phyloP scores from a whole-genome alignment of 2,888 invertebrate species.

The Chironomus riparius region DNA sequence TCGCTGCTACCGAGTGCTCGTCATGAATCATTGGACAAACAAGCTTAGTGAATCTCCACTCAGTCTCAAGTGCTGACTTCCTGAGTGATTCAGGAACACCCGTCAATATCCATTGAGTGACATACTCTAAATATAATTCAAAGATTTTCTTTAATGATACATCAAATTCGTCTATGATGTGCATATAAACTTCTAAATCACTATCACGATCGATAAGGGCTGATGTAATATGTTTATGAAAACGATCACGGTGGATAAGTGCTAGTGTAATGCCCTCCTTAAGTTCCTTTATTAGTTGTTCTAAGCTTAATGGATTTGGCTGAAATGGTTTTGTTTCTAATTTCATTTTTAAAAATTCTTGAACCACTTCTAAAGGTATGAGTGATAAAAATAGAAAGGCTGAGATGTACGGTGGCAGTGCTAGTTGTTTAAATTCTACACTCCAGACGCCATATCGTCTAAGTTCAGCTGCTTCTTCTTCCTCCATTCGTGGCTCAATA shows the following conservation, averaged over 20 bases:
- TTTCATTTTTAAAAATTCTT: conserved; percentile 80
- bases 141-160: conserved; percentile 64
- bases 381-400: conserved; percentile 78
- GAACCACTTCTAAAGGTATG: conserved; percentile 82
- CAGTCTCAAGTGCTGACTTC: conserved; percentile 72
- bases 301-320: conserved; percentile 77
- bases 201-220: conserved; percentile 47
- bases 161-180: conserved; percentile 64
- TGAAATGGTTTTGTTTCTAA: conserved; percentile 73
- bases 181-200: conserved; percentile 46
- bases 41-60: conserved; percentile 77
- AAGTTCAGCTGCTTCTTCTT: conserved; percentile 35
- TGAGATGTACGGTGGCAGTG: conserved; percentile 74
- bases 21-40: conserved; percentile 68
- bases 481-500: conserved; percentile 29
- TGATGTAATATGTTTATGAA: conserved; percentile 54
- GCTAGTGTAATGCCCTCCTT: conserved; percentile 83
- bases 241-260: conserved; percentile 69
- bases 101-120: conserved; percentile 68
- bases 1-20: conserved; percentile 64
- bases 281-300: conserved; percentile 82
- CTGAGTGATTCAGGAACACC: conserved; percentile 44
- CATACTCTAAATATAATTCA: conserved; percentile 77
- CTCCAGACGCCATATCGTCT: conserved; percentile 65
- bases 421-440: conserved; percentile 62